These are phyloP conservation scores for Lycocerus yunnanus DNA, from an alignment of 2,888 invertebrate genomes.

Conservation along the genomic window DNA sequence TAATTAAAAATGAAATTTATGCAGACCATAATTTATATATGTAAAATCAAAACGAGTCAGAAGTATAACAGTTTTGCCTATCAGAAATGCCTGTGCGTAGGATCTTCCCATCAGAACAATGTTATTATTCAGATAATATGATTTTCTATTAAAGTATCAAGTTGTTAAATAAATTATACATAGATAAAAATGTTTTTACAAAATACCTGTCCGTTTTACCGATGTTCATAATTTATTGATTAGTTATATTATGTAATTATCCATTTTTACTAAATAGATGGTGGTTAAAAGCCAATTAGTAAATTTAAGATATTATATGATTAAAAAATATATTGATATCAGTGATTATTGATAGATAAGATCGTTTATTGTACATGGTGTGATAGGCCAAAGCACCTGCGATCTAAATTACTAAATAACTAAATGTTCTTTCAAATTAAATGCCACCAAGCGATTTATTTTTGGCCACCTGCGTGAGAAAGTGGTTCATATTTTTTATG, in stretches of 20 bases:
- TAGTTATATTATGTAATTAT: not conserved
- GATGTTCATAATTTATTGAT: not conserved
- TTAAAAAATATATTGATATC: constrained; percentile 31
- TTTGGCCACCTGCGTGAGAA: constrained; percentile 36
- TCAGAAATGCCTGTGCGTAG: not conserved
- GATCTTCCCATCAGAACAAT: not conserved
- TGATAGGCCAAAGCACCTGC: constrained; percentile 36
- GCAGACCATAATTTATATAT: not conserved
- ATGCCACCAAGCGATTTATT: constrained; percentile 35
- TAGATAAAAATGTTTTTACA: not conserved
- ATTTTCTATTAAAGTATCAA: not conserved
- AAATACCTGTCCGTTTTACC: not conserved
- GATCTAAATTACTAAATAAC: constrained; percentile 33
- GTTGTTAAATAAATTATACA: not conserved
- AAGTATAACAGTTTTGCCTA: not conserved
- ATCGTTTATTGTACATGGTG: constrained; percentile 27
- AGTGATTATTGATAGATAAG: constrained; percentile 34
- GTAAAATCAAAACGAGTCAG: not conserved
- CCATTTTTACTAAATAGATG: constrained; percentile 14
- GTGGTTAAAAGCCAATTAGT: constrained; percentile 33
- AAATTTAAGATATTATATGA: constrained; percentile 33
- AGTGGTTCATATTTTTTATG: constrained; percentile 36
- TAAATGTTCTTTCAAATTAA: constrained; percentile 36
- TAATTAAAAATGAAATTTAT: not conserved
- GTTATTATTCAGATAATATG: not conserved